A percentile compares a stretch with the other conserved stretches of the same genome.
Evolutionary conservation across 2,888 invertebrate genomes (phyloP).

Genomic region (Rotaria socialis): DNA sequence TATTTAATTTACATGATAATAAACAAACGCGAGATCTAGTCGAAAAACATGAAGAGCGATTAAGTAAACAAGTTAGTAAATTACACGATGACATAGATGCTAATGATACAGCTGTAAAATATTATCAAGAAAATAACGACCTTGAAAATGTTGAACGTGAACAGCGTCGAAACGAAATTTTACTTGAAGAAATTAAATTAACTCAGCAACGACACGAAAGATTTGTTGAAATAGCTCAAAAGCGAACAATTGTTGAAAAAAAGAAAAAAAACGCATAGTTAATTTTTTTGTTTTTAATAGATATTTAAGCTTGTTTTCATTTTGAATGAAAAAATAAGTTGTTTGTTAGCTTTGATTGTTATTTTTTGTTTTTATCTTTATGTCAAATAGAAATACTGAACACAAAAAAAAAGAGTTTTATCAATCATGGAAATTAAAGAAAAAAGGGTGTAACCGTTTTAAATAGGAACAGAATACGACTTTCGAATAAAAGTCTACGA

Average conservation of each 20-base stretch:
- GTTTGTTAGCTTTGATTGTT: too few species aligned
- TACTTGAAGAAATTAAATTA: neutral
- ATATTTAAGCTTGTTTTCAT: neutral
- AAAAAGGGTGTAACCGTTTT: too few species aligned
- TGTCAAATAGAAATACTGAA: too few species aligned
- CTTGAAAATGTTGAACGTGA: neutral
- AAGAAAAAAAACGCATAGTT: neutral
- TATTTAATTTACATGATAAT: slow-evolving; percentile 11
- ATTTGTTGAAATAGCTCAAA: slow-evolving; percentile 4
- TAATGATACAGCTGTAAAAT: neutral
- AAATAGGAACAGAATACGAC: too few species aligned
- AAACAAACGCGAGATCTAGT: neutral
- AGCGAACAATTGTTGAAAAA: neutral
- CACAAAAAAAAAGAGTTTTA: too few species aligned
- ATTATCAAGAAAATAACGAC: slow-evolving; percentile 9
- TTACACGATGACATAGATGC: neutral
- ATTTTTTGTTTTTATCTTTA: too few species aligned
- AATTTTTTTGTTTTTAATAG: neutral
- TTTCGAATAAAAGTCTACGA: too few species aligned
- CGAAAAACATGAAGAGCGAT: slow-evolving; percentile 9
- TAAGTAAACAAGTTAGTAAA: slow-evolving; percentile 24
- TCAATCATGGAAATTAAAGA: too few species aligned
- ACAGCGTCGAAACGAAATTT: neutral
- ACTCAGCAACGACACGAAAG: neutral
- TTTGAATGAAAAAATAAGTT: too few species aligned